Base-by-base conservation (phyloP, 2,888 invertebrate species). In the Sinotaia quadrata region DNA sequence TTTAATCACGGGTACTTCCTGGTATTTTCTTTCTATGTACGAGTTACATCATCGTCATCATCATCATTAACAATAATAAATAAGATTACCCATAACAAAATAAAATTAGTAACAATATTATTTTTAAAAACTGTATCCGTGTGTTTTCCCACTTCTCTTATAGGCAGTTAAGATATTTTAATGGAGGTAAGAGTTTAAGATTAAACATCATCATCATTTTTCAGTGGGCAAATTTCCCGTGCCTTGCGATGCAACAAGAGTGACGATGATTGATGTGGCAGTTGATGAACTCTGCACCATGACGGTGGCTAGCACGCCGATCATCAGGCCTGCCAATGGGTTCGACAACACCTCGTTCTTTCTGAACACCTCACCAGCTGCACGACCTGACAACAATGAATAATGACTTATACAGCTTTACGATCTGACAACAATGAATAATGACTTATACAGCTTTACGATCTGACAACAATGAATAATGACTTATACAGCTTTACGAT, bases 261-360 rank as follows among this genome's bases (percentile, higher is more conserved):
- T 80, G 54, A 87, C 85, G 37, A 87, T 80, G 47, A 87, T 86
- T 12, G 86, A 86, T 0, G 91, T 90, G 18, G 90, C 89, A 0
- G 91, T 91, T 54, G 90, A 90, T 0, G 90, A 90, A 68, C 89
- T 89, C 80, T 91, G 91, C 1, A 91, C 89, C 29, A 91, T 78
- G 2, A 91, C 90, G 5, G 91, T 91, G 5, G 88, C 89, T 71
- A 91, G 80, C 29, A 91, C 89, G 1, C 91, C 91, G 44, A 91
- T 89, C 89, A 91, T 91, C 24, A 91, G 83, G 0, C 91, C 91
- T 4, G 89, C 89, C 7, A 91, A 84, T 0, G 91, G 91, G 80
- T 91, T 91, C 49, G 81, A 72, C 33, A 91, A 79, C 2, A 90
- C 78, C 56, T 87, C 85, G 69, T 84, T 89, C 75, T 89, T 85